A percentile compares a stretch with the other conserved stretches of the same genome.
Conservation (phyloP, 2,888 invertebrate genomes). For the Seira musarum region DNA sequence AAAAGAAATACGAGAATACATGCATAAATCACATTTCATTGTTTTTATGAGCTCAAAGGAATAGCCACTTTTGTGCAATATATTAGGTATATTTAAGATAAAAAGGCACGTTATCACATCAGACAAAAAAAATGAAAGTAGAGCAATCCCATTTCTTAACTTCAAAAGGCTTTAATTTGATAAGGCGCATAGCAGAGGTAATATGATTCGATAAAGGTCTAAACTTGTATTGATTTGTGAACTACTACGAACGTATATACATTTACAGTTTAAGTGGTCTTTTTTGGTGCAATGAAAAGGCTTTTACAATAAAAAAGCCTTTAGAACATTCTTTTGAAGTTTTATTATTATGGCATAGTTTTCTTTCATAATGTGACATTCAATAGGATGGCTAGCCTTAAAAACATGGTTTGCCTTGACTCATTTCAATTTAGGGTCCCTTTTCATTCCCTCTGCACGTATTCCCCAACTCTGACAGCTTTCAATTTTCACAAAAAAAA, state of each 20-base stretch:
- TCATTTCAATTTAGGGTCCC: no score
- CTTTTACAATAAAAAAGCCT: not conserved
- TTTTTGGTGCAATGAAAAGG: not conserved
- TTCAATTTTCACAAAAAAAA: not conserved
- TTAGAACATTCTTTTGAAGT: not conserved
- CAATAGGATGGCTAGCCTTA: not conserved
- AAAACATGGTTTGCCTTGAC: not conserved
- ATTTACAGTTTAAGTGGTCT: no score
- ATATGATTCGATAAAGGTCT: not conserved
- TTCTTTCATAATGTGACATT: not conserved
- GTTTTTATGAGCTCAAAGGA: not conserved
- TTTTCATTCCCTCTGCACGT: not conserved
- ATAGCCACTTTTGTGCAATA: conserved; percentile 9
- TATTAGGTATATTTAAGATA: not conserved
- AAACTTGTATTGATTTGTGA: not conserved
- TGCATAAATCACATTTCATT: not conserved
- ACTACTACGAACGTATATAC: no score
- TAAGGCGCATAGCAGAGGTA: not conserved
- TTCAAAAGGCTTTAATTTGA: not conserved
- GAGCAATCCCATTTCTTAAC: not conserved
- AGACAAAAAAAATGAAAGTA: not conserved
- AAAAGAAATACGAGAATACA: no score
- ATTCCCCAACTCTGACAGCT: not conserved
- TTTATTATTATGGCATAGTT: not conserved
- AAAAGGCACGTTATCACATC: conserved; percentile 19